phyloP scores from a whole-genome alignment of 2,888 invertebrate genomes.

The Arge pagana region DNA sequence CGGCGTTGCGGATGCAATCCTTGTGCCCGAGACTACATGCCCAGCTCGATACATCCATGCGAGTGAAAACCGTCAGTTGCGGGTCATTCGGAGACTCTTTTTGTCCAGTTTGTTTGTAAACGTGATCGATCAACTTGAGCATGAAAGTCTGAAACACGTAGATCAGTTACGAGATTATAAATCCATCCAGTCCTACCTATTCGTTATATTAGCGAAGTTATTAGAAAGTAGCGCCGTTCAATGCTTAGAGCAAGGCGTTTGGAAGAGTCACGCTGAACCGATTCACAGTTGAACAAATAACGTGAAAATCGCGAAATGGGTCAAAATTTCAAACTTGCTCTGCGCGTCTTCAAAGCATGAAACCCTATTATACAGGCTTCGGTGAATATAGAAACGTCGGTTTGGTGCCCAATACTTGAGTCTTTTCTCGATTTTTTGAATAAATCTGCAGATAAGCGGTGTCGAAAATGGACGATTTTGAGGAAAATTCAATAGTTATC shows the following conservation, averaged over 20 bases:
- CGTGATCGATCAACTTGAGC: conserved; percentile 66
- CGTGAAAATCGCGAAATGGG: neutral
- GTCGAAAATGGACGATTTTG: no score
- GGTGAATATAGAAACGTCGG: no score
- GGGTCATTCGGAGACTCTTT: conserved; percentile 66
- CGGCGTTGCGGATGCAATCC: conserved; percentile 76
- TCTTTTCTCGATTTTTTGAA: no score
- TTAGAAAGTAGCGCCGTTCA: conserved; percentile 3
- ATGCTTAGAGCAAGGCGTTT: conserved; percentile 17
- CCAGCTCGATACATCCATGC: conserved; percentile 73
- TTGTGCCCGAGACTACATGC: conserved; percentile 77
- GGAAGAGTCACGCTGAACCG: neutral
- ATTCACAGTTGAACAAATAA: neutral
- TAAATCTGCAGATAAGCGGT: no score
- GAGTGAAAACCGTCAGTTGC: conserved; percentile 72
- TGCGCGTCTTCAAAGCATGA: no score
- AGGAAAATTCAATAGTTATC: no score
- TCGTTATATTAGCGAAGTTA: conserved; percentile 3
- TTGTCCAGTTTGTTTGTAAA: conserved; percentile 75
- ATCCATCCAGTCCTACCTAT: conserved; percentile 4
- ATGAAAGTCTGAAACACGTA: conserved; percentile 71
- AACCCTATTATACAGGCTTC: no score
- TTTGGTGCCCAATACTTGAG: no score
- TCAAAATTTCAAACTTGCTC: no score
- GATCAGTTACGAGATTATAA: neutral